Base-by-base conservation (phyloP, 2,113 vertebrate genomes). In the Pseudopipra pipra region DNA sequence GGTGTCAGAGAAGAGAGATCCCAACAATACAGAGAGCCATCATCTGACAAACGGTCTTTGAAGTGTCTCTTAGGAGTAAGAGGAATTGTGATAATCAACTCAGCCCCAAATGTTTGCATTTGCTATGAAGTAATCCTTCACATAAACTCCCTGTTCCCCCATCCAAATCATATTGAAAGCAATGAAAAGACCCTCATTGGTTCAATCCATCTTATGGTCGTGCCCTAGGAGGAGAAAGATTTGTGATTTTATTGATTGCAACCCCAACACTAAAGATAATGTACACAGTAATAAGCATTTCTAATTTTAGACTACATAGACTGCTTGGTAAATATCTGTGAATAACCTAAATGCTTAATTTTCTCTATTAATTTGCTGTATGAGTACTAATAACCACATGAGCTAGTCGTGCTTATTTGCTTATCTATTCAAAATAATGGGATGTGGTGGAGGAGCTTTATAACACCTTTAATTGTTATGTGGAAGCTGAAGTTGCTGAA, bases 181-280 rank as follows among this genome's bases (percentile, higher is more conserved):
- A 94, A 89, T 78, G 80, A 92, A 95, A 84, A 81, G 8, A 71
- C 56, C 68, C 85, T 77, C 72, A 65, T 81, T 89, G 88, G 86
- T 87, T 91, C 85, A 74, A 92, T 92, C 91, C 73, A 75, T 92
- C 86, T 92, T 92, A 81, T 17, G 37, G 83, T 46, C 79, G 46
- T 84, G 85, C 86, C 85, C 77, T 90, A 87, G 71, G 93, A 95
- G 93, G 81, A 93, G 84, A 77, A 67, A 90, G 86, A 95, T 94
- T 92, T 90, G 76, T 92, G 85, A 90, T 89, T 89, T 89, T 86
- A 93, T 90, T 81, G 95, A 93, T 90, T 92, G 54, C 41, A 90
- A 58, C 46, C 51, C 47, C 70, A 67, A 90, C 89, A 78, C n/a
- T 89, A 95, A 90, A 95, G 90, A 90, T 77, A 95, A 92, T 62